Conservation (phyloP, 2,113 vertebrate genomes). For the Dipodomys spectabilis region DNA sequence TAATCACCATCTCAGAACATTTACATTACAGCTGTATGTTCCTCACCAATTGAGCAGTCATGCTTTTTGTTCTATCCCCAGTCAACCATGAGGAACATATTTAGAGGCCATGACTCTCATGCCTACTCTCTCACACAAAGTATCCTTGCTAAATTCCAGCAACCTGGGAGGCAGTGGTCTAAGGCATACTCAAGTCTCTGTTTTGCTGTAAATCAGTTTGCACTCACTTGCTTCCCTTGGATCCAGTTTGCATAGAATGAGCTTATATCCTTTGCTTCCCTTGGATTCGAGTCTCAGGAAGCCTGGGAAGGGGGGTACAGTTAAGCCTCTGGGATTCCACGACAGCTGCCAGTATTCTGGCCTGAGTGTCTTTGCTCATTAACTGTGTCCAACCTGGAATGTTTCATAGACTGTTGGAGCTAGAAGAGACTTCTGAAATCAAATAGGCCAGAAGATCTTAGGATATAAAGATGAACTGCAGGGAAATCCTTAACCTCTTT, state of each 20-base stretch:
- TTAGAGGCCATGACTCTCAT: slow-evolving; percentile 8
- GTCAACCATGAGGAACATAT: not conserved
- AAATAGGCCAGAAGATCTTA: slow-evolving; percentile 48
- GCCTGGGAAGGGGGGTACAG: slow-evolving; percentile 77
- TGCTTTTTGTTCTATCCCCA: slow-evolving; percentile 40
- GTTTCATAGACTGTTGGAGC: slow-evolving; percentile 66
- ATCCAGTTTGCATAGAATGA: slow-evolving; percentile 71
- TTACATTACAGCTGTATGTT: not conserved
- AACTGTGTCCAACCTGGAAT: slow-evolving; percentile 79
- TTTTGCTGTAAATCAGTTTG: slow-evolving; percentile 73
- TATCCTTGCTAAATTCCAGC: slow-evolving; percentile 65
- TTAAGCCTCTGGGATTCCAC: slow-evolving; percentile 81
- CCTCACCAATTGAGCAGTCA: slow-evolving; percentile 28
- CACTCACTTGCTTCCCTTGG: slow-evolving; percentile 74
- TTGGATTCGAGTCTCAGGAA: slow-evolving; percentile 79
- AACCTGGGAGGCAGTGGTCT: slow-evolving; percentile 57
- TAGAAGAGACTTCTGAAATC: slow-evolving; percentile 56
- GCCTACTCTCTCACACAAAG: slow-evolving; percentile 40
- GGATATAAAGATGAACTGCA: slow-evolving; percentile 5
- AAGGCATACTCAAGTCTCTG: slow-evolving; percentile 65
- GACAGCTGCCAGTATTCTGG: slow-evolving; percentile 79
- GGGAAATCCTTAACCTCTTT: slow-evolving; percentile 27
- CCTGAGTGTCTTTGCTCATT: slow-evolving; percentile 71
- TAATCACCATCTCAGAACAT: slow-evolving; percentile 48
- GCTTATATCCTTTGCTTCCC: slow-evolving; percentile 80